Base-by-base conservation (phyloP, 2,797 vertebrate genomes). In the Pelochelys cantorii region DNA sequence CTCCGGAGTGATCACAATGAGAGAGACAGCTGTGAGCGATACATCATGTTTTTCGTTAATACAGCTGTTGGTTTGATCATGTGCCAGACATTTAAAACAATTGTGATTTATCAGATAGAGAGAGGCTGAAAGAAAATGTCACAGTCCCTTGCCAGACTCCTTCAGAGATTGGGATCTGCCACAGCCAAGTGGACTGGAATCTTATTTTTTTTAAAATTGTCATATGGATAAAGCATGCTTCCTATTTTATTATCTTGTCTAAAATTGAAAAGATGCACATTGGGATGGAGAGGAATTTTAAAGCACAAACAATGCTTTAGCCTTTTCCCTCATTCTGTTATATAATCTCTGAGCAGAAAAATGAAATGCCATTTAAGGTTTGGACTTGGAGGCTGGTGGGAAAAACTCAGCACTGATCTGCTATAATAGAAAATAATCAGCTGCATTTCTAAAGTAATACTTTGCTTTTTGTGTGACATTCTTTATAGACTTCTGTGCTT, bases 41-140 rank as follows among this genome's bases (percentile, higher is more conserved):
- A 96, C 83, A 86, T 96, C 97, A 94, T 96, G 93, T 96, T 95
- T 95, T 93, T 91, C 60, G 97, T 95, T 94, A 92, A 92, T 90
- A 91, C 95, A 98, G 97, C 95, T 98, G 97, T 98, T 96, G 94
- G 88, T 96, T 96, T 98, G 98, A 97, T 97, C 93, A 79, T 53
- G 78, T 95, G 97, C 97, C 97, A 98, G 94, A 89, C 89, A 84
- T 96, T 98, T 96, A 95, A 97, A 97, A 95, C 93, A 96, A 91
- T 93, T 95, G 93, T 97, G 92, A 95, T 97, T 97, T 97, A 97
- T 96, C 94, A 91, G 90, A 93, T 95, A 92, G 85, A 89, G 84
- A 89, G 79, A 56, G 78, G 96, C 52, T 93, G 55, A 96, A 92
- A 92, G 77, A 94, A 91, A 94, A 93, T 94, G 92, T 92, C 34